Evolutionary conservation across 1,140 invertebrate species (phyloP).

Genomic region (Drosophila lacertosa): DNA sequence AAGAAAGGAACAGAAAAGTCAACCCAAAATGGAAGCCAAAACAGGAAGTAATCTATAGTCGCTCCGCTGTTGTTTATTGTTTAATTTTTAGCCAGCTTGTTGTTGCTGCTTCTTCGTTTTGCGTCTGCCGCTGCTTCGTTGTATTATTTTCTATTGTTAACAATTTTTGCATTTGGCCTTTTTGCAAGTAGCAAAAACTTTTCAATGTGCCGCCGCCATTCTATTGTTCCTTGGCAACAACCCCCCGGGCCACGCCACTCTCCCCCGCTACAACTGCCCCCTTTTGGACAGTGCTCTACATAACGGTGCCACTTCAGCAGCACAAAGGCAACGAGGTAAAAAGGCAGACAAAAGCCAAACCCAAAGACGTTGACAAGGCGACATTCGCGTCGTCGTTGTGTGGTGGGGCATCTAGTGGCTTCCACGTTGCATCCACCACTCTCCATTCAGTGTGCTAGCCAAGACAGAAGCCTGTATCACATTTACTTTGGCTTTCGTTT

Average conservation of each 20-base stretch:
- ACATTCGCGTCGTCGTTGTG: no score
- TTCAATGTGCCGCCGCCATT: constrained; percentile 62
- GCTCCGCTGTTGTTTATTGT: constrained; percentile 80
- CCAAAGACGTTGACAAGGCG: constrained; percentile 48
- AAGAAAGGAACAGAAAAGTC: constrained; percentile 1
- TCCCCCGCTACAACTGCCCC: not conserved
- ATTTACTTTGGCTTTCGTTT: constrained; percentile 77
- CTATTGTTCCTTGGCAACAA: constrained; percentile 46
- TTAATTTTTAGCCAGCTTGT: constrained; percentile 79
- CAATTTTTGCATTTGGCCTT: constrained; percentile 78
- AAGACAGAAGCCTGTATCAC: constrained; percentile 68
- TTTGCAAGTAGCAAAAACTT: constrained; percentile 77
- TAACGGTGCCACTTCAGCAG: constrained; percentile 73
- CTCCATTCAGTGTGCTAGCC: constrained; percentile 2
- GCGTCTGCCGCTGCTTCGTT: constrained; percentile 35
- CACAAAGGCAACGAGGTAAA: constrained; percentile 57
- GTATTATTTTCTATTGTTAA: constrained; percentile 80
- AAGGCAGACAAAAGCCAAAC: constrained; percentile 18
- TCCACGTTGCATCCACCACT: not conserved
- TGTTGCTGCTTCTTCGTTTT: constrained; percentile 46
- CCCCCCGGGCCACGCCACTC: not conserved
- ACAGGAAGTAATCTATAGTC: constrained; percentile 82
- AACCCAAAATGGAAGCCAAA: constrained; percentile 72
- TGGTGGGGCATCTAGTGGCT: constrained; percentile 24
- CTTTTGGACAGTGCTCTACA: constrained; percentile 33